Evolutionary conservation across 1,140 invertebrate species (phyloP).

Genomic region (Heterodera schachtii): DNA sequence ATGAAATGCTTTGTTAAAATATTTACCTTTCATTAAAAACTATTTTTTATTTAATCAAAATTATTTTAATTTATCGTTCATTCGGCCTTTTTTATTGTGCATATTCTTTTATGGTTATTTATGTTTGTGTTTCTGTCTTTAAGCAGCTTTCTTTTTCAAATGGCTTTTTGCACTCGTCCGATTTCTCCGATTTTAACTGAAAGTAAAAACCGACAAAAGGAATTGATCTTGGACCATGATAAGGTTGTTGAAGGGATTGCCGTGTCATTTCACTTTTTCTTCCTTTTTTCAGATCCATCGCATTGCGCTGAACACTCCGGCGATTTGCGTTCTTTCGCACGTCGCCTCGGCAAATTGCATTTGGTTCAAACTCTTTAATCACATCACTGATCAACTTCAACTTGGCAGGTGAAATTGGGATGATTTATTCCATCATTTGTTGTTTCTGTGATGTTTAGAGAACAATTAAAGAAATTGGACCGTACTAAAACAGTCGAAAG

Average conservation of each 20-base stretch:
- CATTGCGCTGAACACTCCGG: slow-evolving; percentile 19
- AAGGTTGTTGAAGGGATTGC: neutral
- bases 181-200: slow-evolving; percentile 10
- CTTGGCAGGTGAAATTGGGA: neutral
- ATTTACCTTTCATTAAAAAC: no score
- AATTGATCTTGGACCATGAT: slow-evolving; percentile 8
- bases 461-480: slow-evolving; percentile 7
- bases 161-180: slow-evolving; percentile 20
- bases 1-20: neutral
- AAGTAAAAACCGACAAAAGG: slow-evolving; percentile 7
- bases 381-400: slow-evolving; percentile 39
- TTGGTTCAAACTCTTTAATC: slow-evolving; percentile 42
- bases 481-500: neutral
- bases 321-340: slow-evolving; percentile 32
- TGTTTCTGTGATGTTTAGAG: neutral
- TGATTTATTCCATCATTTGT: neutral
- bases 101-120: neutral
- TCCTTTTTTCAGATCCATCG: slow-evolving; percentile 37
- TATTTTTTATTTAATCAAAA: neutral
- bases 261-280: no score
- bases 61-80: neutral
- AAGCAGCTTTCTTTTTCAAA: neutral
- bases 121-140: neutral
- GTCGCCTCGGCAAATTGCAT: slow-evolving; percentile 39
- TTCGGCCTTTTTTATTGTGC: neutral